Percentiles rank a stretch among this genome's conserved stretches.
Conservation (phyloP, 2,888 invertebrate species). For the Archaeoteleia sp. region DNA sequence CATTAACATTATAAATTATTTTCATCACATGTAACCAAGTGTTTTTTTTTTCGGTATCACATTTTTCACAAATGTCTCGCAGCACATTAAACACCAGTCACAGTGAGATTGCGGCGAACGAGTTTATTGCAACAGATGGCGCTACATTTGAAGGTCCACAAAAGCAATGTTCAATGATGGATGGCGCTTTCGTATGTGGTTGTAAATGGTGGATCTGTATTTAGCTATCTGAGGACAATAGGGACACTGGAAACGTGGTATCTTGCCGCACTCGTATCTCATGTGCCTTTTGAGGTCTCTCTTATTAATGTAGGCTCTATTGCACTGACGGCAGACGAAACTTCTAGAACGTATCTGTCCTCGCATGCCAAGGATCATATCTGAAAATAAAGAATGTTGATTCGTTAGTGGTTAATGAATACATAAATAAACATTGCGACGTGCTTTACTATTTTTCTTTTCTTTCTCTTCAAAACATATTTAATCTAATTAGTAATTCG, state of each 20-base stretch:
- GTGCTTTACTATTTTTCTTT: too few relatives aligned
- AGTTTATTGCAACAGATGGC: too few relatives aligned
- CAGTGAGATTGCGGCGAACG: too few relatives aligned
- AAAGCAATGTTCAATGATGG: slow-evolving; percentile 57
- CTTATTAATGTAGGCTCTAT: slow-evolving; percentile 46
- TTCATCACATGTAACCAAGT: too few relatives aligned
- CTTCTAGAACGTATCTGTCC: slow-evolving; percentile 48
- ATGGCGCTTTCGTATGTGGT: slow-evolving; percentile 64
- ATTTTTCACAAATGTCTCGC: too few relatives aligned
- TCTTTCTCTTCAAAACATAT: neutral
- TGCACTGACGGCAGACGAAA: slow-evolving; percentile 49
- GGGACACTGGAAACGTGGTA: slow-evolving; percentile 56
- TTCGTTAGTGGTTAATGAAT: too few relatives aligned
- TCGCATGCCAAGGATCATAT: slow-evolving; percentile 35
- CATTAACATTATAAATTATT: too few relatives aligned
- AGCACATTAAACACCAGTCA: too few relatives aligned
- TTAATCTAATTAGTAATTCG: slow-evolving; percentile 24
- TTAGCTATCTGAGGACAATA: slow-evolving; percentile 60
- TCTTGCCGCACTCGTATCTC: slow-evolving; percentile 60
- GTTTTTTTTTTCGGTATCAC: too few relatives aligned
- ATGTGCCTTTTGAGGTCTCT: slow-evolving; percentile 58
- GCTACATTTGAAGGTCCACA: slow-evolving; percentile 55
- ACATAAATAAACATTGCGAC: too few relatives aligned
- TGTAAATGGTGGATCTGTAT: slow-evolving; percentile 65
- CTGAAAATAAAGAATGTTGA: slow-evolving; percentile 44